Evolutionary conservation across 2,113 vertebrate species (phyloP), one percentile per base, ranked within the genome.

Genomic region (Pogonocichla stellata): DNA sequence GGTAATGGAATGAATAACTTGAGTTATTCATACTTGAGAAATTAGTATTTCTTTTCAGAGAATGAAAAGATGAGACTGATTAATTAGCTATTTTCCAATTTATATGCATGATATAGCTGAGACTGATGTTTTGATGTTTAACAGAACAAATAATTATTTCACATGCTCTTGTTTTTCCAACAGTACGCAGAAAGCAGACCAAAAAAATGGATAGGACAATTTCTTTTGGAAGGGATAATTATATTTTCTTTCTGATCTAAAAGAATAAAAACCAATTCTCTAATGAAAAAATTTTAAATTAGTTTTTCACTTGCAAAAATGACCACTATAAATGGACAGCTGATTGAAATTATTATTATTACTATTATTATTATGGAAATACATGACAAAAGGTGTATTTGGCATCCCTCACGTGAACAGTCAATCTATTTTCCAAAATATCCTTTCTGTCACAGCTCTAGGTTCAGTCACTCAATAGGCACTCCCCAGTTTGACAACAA

Each of bases 401-500:
- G 12, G 5, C 13, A 88, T 4, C 4, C 10, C 2, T 80, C n/a
- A 66, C 14, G 10, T 1, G 3, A 28, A 29, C 2, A 40, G 18
- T 34, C 43, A 36, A 17, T 47, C 11, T 12, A 3, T 80, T 74
- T 92, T 57, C 12, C 43, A 82, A 69, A 61, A 45, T 20, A 28
- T 3, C 3, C 67, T 65, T 70, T 74, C 43, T 48, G 6, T 23
- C 42, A 40, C 10, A 79, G 6, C 5, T 34, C 14, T 18, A 51
- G 9, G 7, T 67, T 78, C 28, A 86, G 8, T 8, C 28, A 65
- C 31, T 51, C 7, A 31, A 24, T 4, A 48, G 5, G 18, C 12
- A 47, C 4, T 43, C 36, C 62, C 38, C 19, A 67, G 28, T 40
- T 45, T 60, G 36, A 48, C 28, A 6, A 51, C 0, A 85, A 26